Evolutionary conservation across 2,797 vertebrate species (phyloP).

Genomic region (Lates japonicus): DNA sequence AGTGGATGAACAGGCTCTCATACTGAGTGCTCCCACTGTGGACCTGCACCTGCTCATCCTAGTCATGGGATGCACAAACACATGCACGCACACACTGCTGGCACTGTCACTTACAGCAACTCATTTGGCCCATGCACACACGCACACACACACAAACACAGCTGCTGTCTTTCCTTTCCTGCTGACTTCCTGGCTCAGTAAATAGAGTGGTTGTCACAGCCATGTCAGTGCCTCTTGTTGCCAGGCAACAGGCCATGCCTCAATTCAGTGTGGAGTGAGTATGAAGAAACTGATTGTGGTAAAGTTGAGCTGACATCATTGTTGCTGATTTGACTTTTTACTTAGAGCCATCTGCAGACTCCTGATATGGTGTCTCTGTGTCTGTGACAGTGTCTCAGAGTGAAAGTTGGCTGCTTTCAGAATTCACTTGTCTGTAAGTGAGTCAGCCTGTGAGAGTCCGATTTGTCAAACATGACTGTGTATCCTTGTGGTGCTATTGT

Average conservation of each 20-base stretch:
- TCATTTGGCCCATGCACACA: slow-evolving; percentile 39
- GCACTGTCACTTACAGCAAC: slow-evolving; percentile 55
- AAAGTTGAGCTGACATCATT: slow-evolving; percentile 17
- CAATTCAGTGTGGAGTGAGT: slow-evolving; percentile 55
- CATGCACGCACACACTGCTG: slow-evolving; percentile 61
- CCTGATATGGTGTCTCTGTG: neutral
- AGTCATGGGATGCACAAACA: slow-evolving; percentile 56
- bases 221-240: slow-evolving; percentile 65
- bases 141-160: slow-evolving; percentile 56
- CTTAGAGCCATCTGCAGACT: neutral
- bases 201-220: slow-evolving; percentile 77
- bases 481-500: neutral
- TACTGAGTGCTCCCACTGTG: slow-evolving; percentile 69
- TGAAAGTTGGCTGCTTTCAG: neutral
- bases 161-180: slow-evolving; percentile 74
- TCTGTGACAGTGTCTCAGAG: neutral
- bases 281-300: slow-evolving; percentile 56
- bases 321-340: slow-evolving; percentile 34
- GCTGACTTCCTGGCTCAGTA: slow-evolving; percentile 80
- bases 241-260: slow-evolving; percentile 77
- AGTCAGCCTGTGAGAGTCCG: neutral
- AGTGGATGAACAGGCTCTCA: slow-evolving; percentile 56
- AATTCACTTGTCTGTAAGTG: neutral
- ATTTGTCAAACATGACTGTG: neutral
- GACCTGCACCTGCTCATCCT: slow-evolving; percentile 79